phyloP scores from a whole-genome alignment of 1,140 invertebrate species.

The Conopomorpha cramerella region DNA sequence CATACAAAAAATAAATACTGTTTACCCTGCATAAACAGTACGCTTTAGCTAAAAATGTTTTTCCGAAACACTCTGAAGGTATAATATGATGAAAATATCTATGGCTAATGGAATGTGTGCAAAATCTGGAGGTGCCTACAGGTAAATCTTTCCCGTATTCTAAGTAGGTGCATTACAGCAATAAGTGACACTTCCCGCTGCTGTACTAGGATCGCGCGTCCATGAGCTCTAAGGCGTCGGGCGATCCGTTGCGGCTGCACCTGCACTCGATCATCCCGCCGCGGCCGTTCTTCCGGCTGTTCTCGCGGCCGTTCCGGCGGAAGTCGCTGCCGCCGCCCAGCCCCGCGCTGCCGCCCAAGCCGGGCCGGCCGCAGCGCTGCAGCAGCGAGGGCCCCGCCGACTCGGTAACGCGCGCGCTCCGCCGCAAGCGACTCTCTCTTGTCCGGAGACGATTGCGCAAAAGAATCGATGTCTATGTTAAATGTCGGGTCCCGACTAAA shows the following conservation, averaged over 20 bases:
- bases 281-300: constrained; percentile 60
- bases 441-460: constrained; percentile 36
- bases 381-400: constrained; percentile 54
- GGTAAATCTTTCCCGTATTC: too few species aligned
- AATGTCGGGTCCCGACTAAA: constrained; percentile 28
- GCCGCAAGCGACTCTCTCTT: constrained; percentile 28
- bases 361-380: constrained; percentile 51
- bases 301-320: constrained; percentile 67
- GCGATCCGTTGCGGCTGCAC: constrained; percentile 47
- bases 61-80: too few species aligned
- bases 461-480: constrained; percentile 45
- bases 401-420: constrained; percentile 35
- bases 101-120: too few species aligned
- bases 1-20: too few species aligned
- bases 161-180: too few species aligned
- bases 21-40: too few species aligned
- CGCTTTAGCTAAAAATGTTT: too few species aligned
- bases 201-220: constrained; percentile 42
- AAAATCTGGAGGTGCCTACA: too few species aligned
- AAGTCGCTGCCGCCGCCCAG: constrained; percentile 70
- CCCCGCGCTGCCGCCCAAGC: constrained; percentile 58
- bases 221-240: constrained; percentile 40
- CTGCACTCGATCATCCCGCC: constrained; percentile 55
- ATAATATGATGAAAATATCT: too few species aligned
- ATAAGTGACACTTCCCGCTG: too few species aligned